These are phyloP conservation scores for Hirtodrosophila cameraria DNA, from an alignment of 2,888 invertebrate genomes.

Conservation along the genomic window DNA sequence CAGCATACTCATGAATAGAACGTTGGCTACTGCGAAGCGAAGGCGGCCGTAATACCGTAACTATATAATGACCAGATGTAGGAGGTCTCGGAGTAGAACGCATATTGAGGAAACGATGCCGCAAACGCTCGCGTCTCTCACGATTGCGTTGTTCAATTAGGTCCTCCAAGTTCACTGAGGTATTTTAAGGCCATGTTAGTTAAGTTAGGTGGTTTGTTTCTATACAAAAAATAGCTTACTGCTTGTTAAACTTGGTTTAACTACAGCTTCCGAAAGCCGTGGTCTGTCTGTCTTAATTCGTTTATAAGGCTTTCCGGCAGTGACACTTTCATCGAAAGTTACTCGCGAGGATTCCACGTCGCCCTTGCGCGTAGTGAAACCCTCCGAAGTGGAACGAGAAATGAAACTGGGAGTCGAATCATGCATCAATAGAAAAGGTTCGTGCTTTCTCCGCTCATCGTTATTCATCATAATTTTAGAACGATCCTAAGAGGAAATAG, in stretches of 20 bases:
- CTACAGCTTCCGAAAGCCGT: no score
- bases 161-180: constrained; percentile 60
- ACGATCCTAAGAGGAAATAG: no score
- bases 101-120: constrained; percentile 58
- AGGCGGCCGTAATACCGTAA: constrained; percentile 59
- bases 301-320: neutral
- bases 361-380: neutral
- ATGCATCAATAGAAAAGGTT: neutral
- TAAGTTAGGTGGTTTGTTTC: neutral
- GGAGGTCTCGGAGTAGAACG: constrained; percentile 27
- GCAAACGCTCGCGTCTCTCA: constrained; percentile 63
- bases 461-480: no score
- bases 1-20: neutral
- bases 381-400: constrained; percentile 11
- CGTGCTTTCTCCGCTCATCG: neutral
- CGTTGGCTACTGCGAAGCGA: constrained; percentile 24
- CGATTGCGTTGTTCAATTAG: constrained; percentile 63
- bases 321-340: neutral
- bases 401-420: constrained; percentile 3
- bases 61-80: constrained; percentile 32
- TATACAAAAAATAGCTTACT: constrained; percentile 22
- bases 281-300: no score
- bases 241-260: constrained; percentile 20
- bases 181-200: neutral
- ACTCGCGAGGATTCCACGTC: constrained; percentile 2